phyloP scores from a whole-genome alignment of 1,140 invertebrate species.

The Drosophila ercepeae region DNA sequence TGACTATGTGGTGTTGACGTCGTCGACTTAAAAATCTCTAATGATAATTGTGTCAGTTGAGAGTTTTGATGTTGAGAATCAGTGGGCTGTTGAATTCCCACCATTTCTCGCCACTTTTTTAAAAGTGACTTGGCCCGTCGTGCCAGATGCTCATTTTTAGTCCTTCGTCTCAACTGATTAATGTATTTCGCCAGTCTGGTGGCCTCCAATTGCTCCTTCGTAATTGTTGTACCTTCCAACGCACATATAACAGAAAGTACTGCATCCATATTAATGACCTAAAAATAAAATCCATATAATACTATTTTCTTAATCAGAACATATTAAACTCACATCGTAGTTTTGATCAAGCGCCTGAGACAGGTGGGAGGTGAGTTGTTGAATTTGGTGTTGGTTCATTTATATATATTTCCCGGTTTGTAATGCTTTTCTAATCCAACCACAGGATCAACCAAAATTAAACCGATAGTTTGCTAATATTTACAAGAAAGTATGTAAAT shows the following conservation, averaged over 20 bases:
- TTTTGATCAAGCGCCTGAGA: constrained; percentile 88
- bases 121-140: constrained; percentile 95
- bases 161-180: constrained; percentile 94
- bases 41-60: not conserved
- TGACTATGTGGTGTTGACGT: constrained; percentile 1
- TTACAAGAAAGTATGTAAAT: not conserved
- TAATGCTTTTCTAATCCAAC: constrained; percentile 29
- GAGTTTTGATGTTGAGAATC: constrained; percentile 20
- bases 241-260: constrained; percentile 96
- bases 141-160: constrained; percentile 90
- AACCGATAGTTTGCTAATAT: not conserved
- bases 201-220: constrained; percentile 96
- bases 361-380: constrained; percentile 87
- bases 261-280: constrained; percentile 97
- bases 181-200: constrained; percentile 96
- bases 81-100: constrained; percentile 81
- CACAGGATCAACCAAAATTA: not conserved
- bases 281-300: constrained; percentile 22
- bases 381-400: constrained; percentile 82
- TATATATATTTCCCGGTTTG: constrained; percentile 44
- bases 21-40: constrained; percentile 13
- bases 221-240: constrained; percentile 96
- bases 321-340: constrained; percentile 87
- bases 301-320: not conserved
- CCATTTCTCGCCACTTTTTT: constrained; percentile 94